Evolutionary conservation across 2,797 vertebrate species (phyloP).

Genomic region (Rhadinocentrus ornatus): DNA sequence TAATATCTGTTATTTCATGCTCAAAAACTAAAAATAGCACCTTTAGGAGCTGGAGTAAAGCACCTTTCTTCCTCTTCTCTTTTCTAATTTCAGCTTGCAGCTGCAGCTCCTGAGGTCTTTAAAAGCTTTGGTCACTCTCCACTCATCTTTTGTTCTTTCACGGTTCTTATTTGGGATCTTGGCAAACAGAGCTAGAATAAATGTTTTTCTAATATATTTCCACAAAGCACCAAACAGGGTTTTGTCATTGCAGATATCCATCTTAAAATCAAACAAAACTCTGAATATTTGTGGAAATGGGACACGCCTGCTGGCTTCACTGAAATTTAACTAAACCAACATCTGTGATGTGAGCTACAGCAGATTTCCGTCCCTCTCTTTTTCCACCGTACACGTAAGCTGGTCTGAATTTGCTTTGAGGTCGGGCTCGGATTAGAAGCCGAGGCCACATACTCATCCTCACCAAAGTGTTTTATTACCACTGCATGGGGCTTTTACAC

Average conservation of each 20-base stretch:
- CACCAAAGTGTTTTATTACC: slow-evolving; percentile 73
- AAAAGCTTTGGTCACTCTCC: slow-evolving; percentile 19
- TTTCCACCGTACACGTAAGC: slow-evolving; percentile 58
- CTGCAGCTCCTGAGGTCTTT: slow-evolving; percentile 5
- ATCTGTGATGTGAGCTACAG: slow-evolving; percentile 29
- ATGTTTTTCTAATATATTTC: slow-evolving; percentile 17
- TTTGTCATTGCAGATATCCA: slow-evolving; percentile 4
- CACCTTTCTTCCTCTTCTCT: slow-evolving; percentile 7
- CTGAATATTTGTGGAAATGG: slow-evolving; percentile 10
- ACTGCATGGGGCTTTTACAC: slow-evolving; percentile 50
- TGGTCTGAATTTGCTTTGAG: slow-evolving; percentile 66
- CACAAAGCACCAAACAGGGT: slow-evolving; percentile 3
- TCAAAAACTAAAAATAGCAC: slow-evolving; percentile 23
- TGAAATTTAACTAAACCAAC: slow-evolving; percentile 12
- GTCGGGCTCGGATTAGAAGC: slow-evolving; percentile 67
- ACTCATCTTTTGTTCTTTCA: background rate
- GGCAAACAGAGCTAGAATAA: slow-evolving; percentile 5
- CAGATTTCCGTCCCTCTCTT: slow-evolving; percentile 27
- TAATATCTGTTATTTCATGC: slow-evolving; percentile 26
- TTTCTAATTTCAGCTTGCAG: slow-evolving; percentile 17
- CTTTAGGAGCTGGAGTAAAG: slow-evolving; percentile 31
- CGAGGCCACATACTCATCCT: slow-evolving; percentile 55
- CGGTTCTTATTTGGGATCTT: background rate
- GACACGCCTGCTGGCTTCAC: slow-evolving; percentile 4
- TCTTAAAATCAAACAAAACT: background rate